Percentiles rank a stretch among this genome's conserved stretches.
phyloP scores from a whole-genome alignment of 2,113 vertebrate genomes.

The Tragelaphus scriptus region DNA sequence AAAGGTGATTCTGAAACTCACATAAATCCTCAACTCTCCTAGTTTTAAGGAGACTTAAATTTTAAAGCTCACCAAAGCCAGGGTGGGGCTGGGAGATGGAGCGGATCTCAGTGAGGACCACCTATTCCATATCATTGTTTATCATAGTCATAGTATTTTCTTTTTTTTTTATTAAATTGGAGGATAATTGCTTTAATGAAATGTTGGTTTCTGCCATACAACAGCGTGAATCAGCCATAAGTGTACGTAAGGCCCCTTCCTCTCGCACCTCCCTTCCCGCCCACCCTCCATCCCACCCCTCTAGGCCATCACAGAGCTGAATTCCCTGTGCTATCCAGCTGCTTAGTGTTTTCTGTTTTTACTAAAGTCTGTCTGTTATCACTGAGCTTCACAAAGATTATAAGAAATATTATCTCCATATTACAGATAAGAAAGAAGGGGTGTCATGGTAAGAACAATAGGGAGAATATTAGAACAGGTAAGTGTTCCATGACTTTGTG shows the following conservation, averaged over 20 bases:
- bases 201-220: background rate
- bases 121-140: background rate
- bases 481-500: background rate
- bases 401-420: background rate
- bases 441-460: background rate
- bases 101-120: background rate
- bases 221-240: background rate
- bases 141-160: background rate
- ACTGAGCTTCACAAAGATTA: background rate
- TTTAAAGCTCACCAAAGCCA: background rate
- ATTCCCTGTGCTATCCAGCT: background rate
- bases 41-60: background rate
- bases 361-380: background rate
- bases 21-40: background rate
- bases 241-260: background rate
- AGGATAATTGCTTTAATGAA: background rate
- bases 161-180: background rate
- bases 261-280: background rate
- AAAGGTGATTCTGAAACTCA: background rate
- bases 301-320: background rate
- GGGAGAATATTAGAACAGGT: background rate
- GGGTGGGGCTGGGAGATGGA: background rate
- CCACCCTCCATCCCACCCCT: background rate
- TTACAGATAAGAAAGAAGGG: background rate
- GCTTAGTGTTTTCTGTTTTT: background rate